A percentile compares a stretch with the other conserved stretches of the same genome.
Evolutionary conservation across 2,113 vertebrate genomes (phyloP).

Genomic region (Machaerirhynchus nigripectus): DNA sequence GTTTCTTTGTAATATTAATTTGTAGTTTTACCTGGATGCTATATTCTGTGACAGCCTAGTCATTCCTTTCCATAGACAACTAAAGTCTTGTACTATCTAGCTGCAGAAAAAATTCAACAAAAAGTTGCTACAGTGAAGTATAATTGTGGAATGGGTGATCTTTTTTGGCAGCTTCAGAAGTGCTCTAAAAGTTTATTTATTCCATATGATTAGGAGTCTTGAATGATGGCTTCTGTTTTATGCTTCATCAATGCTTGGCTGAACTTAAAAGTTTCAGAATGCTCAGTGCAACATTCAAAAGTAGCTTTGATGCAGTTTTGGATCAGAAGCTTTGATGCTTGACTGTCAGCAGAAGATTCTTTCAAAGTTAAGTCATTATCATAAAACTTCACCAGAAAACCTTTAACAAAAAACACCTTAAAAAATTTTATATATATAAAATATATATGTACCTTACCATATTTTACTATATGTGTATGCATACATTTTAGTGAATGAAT

Average conservation of each 20-base stretch:
- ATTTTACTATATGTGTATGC: background rate
- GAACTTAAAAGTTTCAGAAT: conserved; percentile 19
- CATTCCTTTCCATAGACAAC: background rate
- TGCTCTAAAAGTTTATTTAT: background rate
- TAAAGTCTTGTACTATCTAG: background rate
- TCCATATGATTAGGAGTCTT: background rate
- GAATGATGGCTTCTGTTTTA: background rate
- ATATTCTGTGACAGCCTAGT: background rate
- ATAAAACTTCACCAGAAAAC: background rate
- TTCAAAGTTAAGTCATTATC: background rate
- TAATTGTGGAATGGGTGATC: background rate
- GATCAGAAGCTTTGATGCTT: conserved; percentile 27
- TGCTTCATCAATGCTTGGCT: background rate
- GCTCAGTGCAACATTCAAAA: background rate
- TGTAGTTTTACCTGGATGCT: background rate
- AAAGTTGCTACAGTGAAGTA: background rate
- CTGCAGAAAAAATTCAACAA: background rate
- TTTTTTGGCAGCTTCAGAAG: background rate
- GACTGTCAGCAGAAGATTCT: conserved; percentile 12
- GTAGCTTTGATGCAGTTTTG: conserved; percentile 17
- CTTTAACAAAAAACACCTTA: background rate
- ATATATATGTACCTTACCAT: background rate
- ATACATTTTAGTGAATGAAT: background rate
- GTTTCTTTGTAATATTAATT: background rate
- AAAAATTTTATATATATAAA: background rate